These are phyloP conservation scores for Gryon sp. DNA, from an alignment of 1,140 invertebrate genomes.

Conservation along the genomic window DNA sequence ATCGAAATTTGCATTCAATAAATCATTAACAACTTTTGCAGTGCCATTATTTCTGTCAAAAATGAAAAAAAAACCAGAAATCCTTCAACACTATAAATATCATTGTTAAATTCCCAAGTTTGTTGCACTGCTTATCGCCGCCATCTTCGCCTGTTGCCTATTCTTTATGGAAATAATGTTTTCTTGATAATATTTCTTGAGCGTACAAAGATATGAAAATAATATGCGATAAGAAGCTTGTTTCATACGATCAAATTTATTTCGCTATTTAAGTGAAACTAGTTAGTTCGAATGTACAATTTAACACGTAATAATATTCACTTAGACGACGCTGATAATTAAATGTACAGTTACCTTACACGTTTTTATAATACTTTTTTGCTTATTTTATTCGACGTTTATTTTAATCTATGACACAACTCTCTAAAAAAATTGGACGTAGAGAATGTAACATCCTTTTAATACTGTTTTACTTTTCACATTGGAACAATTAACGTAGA, in stretches of 20 bases:
- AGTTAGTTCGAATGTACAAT: background rate
- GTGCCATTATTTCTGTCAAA: too few species aligned
- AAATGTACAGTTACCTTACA: too few species aligned
- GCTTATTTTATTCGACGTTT: too few species aligned
- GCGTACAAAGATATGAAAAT: slow-evolving; percentile 8
- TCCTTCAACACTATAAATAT: too few species aligned
- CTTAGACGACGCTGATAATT: slow-evolving; percentile 30
- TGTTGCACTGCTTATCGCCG: slow-evolving; percentile 45
- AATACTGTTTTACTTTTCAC: slow-evolving; percentile 32
- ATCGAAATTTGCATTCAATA: too few species aligned
- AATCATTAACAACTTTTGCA: too few species aligned
- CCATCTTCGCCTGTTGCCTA: slow-evolving; percentile 67
- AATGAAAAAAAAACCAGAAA: too few species aligned
- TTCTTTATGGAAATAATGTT: slow-evolving; percentile 27
- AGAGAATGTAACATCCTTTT: slow-evolving; percentile 50
- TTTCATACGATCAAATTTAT: background rate
- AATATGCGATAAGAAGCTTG: background rate
- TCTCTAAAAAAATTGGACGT: too few species aligned
- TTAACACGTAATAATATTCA: slow-evolving; percentile 4
- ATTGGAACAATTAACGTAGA: slow-evolving; percentile 15
- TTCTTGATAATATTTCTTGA: slow-evolving; percentile 2
- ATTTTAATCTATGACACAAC: slow-evolving; percentile 23
- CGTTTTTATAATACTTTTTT: too few species aligned
- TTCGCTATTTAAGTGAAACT: background rate
- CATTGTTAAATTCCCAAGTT: too few species aligned